These are phyloP conservation scores for Clarias gariepinus DNA, from an alignment of 2,113 vertebrate genomes.

Conservation along the genomic window DNA sequence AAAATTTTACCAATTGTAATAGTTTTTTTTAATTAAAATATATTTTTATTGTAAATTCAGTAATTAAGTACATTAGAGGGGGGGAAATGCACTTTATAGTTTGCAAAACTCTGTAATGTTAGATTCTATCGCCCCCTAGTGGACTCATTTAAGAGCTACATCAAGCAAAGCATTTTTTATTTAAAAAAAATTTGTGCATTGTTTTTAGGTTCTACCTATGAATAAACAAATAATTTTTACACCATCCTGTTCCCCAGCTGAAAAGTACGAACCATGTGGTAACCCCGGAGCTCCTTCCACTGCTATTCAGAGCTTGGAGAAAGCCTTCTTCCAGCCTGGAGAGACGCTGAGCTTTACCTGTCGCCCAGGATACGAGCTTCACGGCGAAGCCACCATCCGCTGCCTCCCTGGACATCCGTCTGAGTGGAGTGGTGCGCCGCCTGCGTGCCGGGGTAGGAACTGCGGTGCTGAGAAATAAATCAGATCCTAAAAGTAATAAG, in stretches of 20 bases:
- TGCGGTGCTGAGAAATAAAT: neutral
- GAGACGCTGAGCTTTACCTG: constrained; percentile 87
- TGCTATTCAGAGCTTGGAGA: constrained; percentile 83
- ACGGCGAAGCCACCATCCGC: constrained; percentile 83
- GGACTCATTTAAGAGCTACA: neutral
- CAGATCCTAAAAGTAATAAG: neutral
- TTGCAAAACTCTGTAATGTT: neutral
- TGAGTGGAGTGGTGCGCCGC: constrained; percentile 88
- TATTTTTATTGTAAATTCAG: neutral
- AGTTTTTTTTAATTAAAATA: neutral
- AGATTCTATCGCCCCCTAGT: constrained; percentile 26
- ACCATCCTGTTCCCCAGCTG: constrained; percentile 68
- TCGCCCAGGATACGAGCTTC: constrained; percentile 79
- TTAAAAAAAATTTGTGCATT: neutral
- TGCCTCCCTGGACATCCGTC: constrained; percentile 93
- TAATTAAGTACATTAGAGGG: neutral
- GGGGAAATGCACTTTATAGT: neutral
- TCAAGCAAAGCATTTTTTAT: neutral
- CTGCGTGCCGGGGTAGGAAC: constrained; percentile 82
- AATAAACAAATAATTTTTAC: neutral
- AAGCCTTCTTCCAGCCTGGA: constrained; percentile 85
- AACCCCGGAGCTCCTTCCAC: constrained; percentile 85
- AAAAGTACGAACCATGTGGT: constrained; percentile 89
- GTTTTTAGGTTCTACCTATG: neutral
- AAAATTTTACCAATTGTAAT: too few species aligned